Percentiles rank a stretch among this genome's conserved stretches.
These are phyloP conservation scores for Pygoscelis antarcticus DNA, from an alignment of 2,113 vertebrate species.

Conservation along the genomic window DNA sequence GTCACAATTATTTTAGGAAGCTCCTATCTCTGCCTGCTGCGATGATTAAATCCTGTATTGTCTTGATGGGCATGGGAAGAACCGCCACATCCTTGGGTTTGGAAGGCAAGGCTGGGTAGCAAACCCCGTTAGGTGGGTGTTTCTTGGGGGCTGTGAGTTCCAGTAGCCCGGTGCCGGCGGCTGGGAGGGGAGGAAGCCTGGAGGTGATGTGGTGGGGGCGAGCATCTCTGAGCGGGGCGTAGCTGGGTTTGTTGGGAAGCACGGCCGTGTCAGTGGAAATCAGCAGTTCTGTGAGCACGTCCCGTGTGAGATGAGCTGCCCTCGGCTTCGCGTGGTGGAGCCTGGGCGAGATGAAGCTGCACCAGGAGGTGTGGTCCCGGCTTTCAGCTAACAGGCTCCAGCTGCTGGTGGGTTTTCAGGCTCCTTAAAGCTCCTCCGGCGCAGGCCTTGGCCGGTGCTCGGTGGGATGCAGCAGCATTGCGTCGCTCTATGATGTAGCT, in stretches of 20 bases:
- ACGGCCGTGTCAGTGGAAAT: fast-evolving
- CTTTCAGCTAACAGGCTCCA: background rate
- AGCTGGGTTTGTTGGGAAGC: background rate
- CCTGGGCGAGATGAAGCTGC: background rate
- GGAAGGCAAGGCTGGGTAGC: background rate
- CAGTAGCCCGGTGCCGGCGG: fast-evolving
- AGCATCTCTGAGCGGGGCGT: fast-evolving
- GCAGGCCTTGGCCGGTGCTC: background rate
- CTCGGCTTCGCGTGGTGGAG: fast-evolving
- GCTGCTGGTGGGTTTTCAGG: background rate
- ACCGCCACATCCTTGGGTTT: fast-evolving
- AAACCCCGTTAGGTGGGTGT: background rate
- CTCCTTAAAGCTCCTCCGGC: background rate
- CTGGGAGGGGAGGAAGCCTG: background rate
- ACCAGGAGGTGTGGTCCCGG: background rate
- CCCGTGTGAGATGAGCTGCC: fast-evolving
- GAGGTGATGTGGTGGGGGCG: background rate
- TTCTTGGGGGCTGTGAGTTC: fast-evolving
- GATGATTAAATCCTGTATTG: background rate
- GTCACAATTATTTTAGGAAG: background rate
- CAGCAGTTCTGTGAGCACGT: fast-evolving
- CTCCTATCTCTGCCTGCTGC: background rate
- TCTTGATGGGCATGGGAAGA: background rate
- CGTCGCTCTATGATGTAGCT: fast-evolving
- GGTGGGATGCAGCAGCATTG: background rate